Percentiles rank a stretch among this genome's conserved stretches.
These are phyloP conservation scores for Anolis carolinensis DNA, from an alignment of 2,113 vertebrate genomes.

Conservation along the genomic window DNA sequence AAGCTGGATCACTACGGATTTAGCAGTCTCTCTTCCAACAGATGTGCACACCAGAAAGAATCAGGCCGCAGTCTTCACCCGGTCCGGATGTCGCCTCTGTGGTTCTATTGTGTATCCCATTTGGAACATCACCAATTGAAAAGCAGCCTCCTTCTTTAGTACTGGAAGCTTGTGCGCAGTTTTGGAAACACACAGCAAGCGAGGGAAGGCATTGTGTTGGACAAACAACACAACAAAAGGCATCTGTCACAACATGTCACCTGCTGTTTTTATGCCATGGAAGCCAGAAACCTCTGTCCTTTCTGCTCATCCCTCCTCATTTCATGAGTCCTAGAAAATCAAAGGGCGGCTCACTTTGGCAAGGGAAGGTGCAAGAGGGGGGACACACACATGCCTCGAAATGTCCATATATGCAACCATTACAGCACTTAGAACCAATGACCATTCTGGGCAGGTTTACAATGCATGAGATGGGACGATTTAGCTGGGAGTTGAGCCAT, in stretches of 20 bases:
- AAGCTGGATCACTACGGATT: no score
- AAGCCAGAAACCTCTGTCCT: slow-evolving; percentile 53
- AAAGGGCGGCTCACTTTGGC: slow-evolving; percentile 41
- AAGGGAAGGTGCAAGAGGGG: slow-evolving; percentile 41
- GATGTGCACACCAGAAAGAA: no score
- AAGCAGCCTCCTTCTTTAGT: not conserved
- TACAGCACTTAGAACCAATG: no score
- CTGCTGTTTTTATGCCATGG: slow-evolving; percentile 65
- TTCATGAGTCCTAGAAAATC: slow-evolving; percentile 52
- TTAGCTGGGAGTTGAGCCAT: not conserved
- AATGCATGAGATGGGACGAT: not conserved
- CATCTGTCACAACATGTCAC: slow-evolving; percentile 68
- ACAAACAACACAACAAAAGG: slow-evolving; percentile 69
- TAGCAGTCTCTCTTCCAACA: no score
- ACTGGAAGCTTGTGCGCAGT: not conserved
- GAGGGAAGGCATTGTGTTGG: slow-evolving; percentile 52
- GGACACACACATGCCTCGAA: slow-evolving; percentile 13
- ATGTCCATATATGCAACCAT: no score
- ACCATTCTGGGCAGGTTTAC: not conserved
- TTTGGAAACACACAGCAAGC: slow-evolving; percentile 46
- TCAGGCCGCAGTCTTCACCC: no score
- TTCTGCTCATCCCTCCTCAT: slow-evolving; percentile 52
- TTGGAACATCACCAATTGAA: not conserved
- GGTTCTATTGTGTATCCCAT: no score
- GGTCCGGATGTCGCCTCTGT: no score